Evolutionary conservation across 2,888 invertebrate genomes (phyloP), one percentile per base, ranked within the genome.

Genomic region (Neelides folsomi): DNA sequence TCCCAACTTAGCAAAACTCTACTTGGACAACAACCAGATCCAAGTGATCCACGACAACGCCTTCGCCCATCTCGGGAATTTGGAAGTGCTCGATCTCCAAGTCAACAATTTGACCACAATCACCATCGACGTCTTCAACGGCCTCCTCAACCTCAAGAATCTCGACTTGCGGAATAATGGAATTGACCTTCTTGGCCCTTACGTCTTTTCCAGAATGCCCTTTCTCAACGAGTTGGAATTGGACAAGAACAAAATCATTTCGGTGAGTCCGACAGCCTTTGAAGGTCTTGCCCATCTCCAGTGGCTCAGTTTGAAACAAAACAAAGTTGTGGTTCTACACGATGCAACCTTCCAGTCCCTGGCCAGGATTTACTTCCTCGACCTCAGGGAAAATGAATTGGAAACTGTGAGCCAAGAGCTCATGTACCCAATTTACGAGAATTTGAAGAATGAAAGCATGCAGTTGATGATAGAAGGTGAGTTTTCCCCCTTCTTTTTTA

Each of bases 141-240:
- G 86, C 43, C 73, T 88, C 68, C 79, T 79, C 45, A 80, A 80
- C 69, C 73, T 88, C 61, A 77, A 78, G 69, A 76, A 79, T 67
- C 76, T 88, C 63, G 83, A 85, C 71, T 72, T 88, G 62, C 79
- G 81, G 57, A 75, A 75, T 62, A 88, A 88, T 69, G 76, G 78
- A 66, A 78, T 88, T 66, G 78, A 80, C 64, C 82, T 82, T 72
- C 76, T 88, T 65, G 83, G 83, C 2, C 84, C 85, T 64, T 79
- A 81, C 57, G 83, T 82, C 37, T 87, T 88, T 70, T 79, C 81
- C 1, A 86, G 86, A 68, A 72, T 86, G 69, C 82, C 83, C 74
- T 80, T 80, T 66, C 72, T 85, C 37, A 76, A 78, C 52, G 82
- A 83, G 66, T 71, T 85, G 66, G 82, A 82, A 66, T 78, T 79